phyloP scores from a whole-genome alignment of 2,797 vertebrate species.

The Numenius phaeopus region DNA sequence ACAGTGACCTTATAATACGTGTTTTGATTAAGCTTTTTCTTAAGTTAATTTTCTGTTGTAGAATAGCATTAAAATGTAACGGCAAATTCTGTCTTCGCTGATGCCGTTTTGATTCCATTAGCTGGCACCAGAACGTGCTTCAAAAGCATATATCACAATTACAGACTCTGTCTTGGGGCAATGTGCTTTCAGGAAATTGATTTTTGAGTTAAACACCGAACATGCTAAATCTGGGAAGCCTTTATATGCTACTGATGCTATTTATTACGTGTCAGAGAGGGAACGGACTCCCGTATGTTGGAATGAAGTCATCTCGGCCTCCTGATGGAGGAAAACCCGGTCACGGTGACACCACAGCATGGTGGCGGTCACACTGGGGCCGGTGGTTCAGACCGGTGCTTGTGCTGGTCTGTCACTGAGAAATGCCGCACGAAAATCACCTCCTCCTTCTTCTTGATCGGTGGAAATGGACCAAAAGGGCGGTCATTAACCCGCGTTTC shows the following conservation, averaged over 20 bases:
- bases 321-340: neutral
- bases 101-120: neutral
- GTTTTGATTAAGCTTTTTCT: neutral
- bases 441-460: neutral
- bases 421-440: neutral
- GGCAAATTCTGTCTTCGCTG: neutral
- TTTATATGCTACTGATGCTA: neutral
- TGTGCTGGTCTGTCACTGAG: neutral
- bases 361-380: neutral
- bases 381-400: neutral
- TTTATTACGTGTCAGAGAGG: neutral
- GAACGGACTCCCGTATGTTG: neutral
- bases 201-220: slow-evolving; percentile 42
- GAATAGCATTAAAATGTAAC: neutral
- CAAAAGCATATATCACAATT: slow-evolving; percentile 9
- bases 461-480: neutral
- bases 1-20: neutral
- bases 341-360: fast-evolving
- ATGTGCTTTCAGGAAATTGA: slow-evolving; percentile 6
- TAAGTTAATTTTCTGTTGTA: neutral
- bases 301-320: neutral
- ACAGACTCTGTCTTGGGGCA: neutral
- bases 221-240: neutral
- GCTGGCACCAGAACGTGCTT: neutral
- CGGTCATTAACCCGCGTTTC: neutral